These are phyloP conservation scores for Ptychoptera contaminata DNA, from an alignment of 2,888 invertebrate species.

Conservation along the genomic window DNA sequence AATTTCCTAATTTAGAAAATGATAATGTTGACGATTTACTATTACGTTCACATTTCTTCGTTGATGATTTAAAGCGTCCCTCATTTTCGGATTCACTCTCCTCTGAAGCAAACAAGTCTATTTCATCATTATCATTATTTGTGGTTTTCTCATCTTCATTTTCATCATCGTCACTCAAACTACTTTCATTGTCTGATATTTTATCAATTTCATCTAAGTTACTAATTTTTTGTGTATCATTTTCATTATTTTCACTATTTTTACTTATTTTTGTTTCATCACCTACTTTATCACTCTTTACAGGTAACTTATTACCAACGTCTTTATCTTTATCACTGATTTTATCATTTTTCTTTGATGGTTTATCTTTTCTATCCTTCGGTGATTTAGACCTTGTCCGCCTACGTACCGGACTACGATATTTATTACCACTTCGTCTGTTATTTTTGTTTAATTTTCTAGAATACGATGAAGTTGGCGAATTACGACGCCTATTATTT, in stretches of 20 bases:
- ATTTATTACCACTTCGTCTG: background rate
- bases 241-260: background rate
- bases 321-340: background rate
- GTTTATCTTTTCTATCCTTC: background rate
- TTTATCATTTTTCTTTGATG: conserved; percentile 1
- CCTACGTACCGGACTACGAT: background rate
- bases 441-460: background rate
- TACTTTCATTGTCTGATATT: background rate
- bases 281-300: background rate
- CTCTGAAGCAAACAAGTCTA: conserved; percentile 15
- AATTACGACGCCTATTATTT: background rate
- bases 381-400: conserved; percentile 9
- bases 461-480: background rate
- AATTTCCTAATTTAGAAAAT: conserved; percentile 12
- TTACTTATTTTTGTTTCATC: background rate
- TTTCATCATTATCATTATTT: conserved; percentile 12
- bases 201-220: background rate
- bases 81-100: conserved; percentile 16
- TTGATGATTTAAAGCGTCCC: conserved; percentile 13
- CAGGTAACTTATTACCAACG: too few relatives aligned
- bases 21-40: conserved; percentile 10
- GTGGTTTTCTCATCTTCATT: conserved; percentile 9
- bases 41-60: conserved; percentile 10
- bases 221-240: background rate
- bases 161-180: conserved; percentile 8